Evolutionary conservation across 2,888 invertebrate species (phyloP).

Genomic region (Acrobasis consociella): DNA sequence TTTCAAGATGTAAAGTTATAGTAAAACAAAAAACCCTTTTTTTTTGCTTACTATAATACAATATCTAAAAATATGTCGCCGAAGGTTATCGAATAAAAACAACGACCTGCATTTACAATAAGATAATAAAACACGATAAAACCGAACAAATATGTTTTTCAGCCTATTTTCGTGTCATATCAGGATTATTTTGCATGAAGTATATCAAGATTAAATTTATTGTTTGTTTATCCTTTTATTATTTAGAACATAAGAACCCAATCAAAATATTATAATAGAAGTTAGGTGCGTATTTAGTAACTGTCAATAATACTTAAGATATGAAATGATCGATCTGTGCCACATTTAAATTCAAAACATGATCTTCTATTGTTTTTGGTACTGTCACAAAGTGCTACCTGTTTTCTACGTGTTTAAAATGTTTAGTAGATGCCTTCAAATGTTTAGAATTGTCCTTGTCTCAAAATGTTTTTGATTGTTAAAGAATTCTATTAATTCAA

Average conservation of each 20-base stretch:
- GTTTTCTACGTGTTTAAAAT: slow-evolving; percentile 6
- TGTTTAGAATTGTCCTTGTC: neutral
- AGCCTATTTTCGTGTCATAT: slow-evolving; percentile 6
- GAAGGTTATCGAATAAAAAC: slow-evolving; percentile 18
- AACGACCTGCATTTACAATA: slow-evolving; percentile 12
- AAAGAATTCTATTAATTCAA: too few relatives aligned
- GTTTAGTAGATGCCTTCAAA: neutral
- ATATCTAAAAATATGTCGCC: neutral
- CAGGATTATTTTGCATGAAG: slow-evolving; percentile 3
- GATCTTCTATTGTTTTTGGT: slow-evolving; percentile 7
- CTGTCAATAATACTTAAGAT: too few relatives aligned
- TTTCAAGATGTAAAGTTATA: too few relatives aligned
- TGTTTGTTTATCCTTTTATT: neutral
- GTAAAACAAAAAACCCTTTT: too few relatives aligned
- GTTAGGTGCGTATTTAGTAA: too few relatives aligned
- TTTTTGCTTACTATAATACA: too few relatives aligned
- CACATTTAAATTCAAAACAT: slow-evolving; percentile 7
- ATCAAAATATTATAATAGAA: too few relatives aligned
- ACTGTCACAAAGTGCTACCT: slow-evolving; percentile 10
- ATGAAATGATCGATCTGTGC: too few relatives aligned
- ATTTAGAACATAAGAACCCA: too few relatives aligned
- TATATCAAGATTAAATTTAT: slow-evolving; percentile 1
- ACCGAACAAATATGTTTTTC: slow-evolving; percentile 17
- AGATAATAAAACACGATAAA: slow-evolving; percentile 8
- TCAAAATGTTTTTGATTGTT: neutral